A percentile compares a stretch with the other conserved stretches of the same genome.
phyloP scores from a whole-genome alignment of 2,888 invertebrate genomes.

The Pristionchus japonicus region DNA sequence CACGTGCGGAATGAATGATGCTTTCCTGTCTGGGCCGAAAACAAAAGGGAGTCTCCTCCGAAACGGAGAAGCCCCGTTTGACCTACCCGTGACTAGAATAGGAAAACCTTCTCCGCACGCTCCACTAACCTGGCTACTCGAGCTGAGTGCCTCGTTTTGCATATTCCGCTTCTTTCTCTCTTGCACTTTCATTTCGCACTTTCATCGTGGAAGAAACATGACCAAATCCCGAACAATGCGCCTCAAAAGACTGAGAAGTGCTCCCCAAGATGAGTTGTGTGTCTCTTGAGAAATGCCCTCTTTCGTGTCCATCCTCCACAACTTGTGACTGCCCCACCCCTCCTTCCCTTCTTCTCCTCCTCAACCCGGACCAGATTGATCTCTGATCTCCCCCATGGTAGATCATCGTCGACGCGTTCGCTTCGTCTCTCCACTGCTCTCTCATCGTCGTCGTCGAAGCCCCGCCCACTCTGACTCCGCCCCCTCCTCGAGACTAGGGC shows the following conservation, averaged over 20 bases:
- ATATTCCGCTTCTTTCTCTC: neutral
- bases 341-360: neutral
- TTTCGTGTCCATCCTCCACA: neutral
- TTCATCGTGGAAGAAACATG: neutral
- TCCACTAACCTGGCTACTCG: neutral
- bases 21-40: neutral
- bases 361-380: neutral
- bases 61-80: neutral
- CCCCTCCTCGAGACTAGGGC: conserved; percentile 7
- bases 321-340: neutral
- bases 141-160: neutral
- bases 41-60: neutral
- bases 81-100: neutral
- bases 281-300: neutral
- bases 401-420: conserved; percentile 34
- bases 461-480: neutral
- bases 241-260: neutral
- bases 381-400: neutral
- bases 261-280: neutral
- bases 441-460: neutral
- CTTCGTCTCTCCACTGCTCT: neutral
- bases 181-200: neutral
- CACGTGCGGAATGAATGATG: neutral
- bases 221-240: neutral
- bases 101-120: too few species aligned